Conservation (phyloP, 2,888 invertebrate genomes). For the Philopedon plagiatum region DNA sequence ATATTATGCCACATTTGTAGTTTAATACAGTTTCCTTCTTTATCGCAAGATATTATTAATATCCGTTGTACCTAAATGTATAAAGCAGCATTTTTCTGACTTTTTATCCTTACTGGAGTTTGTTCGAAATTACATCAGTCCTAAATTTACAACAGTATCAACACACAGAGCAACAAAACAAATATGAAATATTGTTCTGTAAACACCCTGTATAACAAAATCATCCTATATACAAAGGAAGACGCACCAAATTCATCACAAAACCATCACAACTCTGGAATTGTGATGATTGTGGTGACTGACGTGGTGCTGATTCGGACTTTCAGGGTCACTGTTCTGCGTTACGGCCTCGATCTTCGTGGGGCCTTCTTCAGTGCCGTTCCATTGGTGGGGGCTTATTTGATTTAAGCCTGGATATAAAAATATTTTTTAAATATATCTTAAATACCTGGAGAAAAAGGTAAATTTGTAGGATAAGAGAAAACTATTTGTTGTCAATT, state of each 20-base stretch:
- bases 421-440: background rate
- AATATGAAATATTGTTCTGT: background rate
- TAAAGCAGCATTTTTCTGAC: too few species aligned
- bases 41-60: too few species aligned
- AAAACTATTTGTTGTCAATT: too few species aligned
- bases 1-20: too few species aligned
- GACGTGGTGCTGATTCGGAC: slow-evolving; percentile 66
- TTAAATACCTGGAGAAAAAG: background rate
- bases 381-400: slow-evolving; percentile 63
- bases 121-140: too few species aligned
- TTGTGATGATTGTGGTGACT: slow-evolving; percentile 67
- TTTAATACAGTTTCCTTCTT: too few species aligned
- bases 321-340: slow-evolving; percentile 62
- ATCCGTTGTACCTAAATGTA: too few species aligned
- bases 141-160: too few species aligned
- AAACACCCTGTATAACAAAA: slow-evolving; percentile 21
- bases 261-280: slow-evolving; percentile 69
- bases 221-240: slow-evolving; percentile 41
- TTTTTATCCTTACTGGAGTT: too few species aligned
- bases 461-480: background rate
- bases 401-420: slow-evolving; percentile 58
- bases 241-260: slow-evolving; percentile 65
- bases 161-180: too few species aligned
- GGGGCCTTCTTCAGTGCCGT: slow-evolving; percentile 63
- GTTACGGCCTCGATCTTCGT: slow-evolving; percentile 61